These are phyloP conservation scores for Selenia dentaria DNA, from an alignment of 2,888 invertebrate genomes.

Conservation along the genomic window DNA sequence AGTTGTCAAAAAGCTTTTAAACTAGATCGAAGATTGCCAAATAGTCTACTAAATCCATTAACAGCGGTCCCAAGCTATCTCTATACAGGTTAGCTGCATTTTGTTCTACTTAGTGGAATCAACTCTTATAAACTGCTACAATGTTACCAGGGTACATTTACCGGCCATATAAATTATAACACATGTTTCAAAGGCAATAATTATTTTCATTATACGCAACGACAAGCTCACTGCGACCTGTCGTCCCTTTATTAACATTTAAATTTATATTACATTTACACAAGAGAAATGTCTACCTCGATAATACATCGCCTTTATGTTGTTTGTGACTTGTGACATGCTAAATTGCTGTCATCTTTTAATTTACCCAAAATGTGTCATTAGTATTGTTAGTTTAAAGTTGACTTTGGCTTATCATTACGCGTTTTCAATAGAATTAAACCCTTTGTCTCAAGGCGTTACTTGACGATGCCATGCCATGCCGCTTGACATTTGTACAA, in stretches of 20 bases:
- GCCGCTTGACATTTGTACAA: conserved; percentile 79
- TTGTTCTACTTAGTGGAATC: conserved; percentile 28
- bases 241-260: conserved; percentile 72
- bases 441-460: conserved; percentile 81
- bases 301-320: conserved; percentile 62
- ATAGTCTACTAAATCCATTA: conserved; percentile 69
- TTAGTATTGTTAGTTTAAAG: conserved; percentile 51
- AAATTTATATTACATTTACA: conserved; percentile 67
- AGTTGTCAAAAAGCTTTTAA: conserved; percentile 81
- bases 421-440: conserved; percentile 63
- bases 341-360: conserved; percentile 47
- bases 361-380: conserved; percentile 43
- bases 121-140: conserved; percentile 37
- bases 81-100: conserved; percentile 27
- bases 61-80: conserved; percentile 43
- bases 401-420: conserved; percentile 51
- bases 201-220: conserved; percentile 61
- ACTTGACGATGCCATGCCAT: conserved; percentile 59
- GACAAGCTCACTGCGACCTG: conserved; percentile 58
- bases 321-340: conserved; percentile 58
- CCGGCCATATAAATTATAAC: conserved; percentile 54
- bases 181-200: conserved; percentile 60
- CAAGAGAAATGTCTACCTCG: conserved; percentile 63
- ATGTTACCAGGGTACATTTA: conserved; percentile 45
- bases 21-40: conserved; percentile 62